phyloP scores from a whole-genome alignment of 2,888 invertebrate genomes.

The Pocota personata region DNA sequence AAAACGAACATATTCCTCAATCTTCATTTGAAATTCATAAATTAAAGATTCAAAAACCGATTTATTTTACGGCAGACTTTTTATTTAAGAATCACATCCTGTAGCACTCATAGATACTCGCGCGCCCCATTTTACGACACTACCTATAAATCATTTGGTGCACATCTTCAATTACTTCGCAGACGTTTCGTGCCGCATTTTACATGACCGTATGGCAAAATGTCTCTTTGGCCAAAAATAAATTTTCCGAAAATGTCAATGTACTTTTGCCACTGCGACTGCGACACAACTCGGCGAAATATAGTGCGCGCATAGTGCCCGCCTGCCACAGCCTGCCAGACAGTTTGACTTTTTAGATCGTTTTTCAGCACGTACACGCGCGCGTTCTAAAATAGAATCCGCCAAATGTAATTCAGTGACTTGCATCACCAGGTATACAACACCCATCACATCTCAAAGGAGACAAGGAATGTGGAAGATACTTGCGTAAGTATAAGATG shows the following conservation, averaged over 20 bases:
- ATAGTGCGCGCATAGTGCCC: conserved; percentile 14
- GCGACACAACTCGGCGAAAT: conserved; percentile 13
- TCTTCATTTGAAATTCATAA: conserved; percentile 7
- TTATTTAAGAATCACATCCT: conserved; percentile 35
- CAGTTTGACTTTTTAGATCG: conserved; percentile 68
- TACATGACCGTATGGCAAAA: conserved; percentile 38
- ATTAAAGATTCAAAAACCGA: conserved; percentile 1
- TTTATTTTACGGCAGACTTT: conserved; percentile 6
- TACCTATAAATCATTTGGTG: conserved; percentile 49
- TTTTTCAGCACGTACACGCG: conserved; percentile 13
- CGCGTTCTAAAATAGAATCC: conserved; percentile 43
- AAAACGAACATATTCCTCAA: neutral
- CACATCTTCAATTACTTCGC: conserved; percentile 21
- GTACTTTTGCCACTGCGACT: conserved; percentile 53
- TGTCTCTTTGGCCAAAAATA: conserved; percentile 64
- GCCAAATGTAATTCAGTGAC: conserved; percentile 56
- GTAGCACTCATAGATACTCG: conserved; percentile 8
- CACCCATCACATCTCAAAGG: conserved; percentile 29
- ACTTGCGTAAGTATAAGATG: conserved; percentile 45
- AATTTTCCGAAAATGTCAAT: conserved; percentile 69
- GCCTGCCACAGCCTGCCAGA: conserved; percentile 44
- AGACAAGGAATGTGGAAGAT: conserved; percentile 30
- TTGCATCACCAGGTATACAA: conserved; percentile 51
- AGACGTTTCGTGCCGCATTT: conserved; percentile 30
- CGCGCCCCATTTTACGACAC: conserved; percentile 34